Evolutionary conservation across 2,888 invertebrate genomes (phyloP).

Genomic region (Torymus auratus): DNA sequence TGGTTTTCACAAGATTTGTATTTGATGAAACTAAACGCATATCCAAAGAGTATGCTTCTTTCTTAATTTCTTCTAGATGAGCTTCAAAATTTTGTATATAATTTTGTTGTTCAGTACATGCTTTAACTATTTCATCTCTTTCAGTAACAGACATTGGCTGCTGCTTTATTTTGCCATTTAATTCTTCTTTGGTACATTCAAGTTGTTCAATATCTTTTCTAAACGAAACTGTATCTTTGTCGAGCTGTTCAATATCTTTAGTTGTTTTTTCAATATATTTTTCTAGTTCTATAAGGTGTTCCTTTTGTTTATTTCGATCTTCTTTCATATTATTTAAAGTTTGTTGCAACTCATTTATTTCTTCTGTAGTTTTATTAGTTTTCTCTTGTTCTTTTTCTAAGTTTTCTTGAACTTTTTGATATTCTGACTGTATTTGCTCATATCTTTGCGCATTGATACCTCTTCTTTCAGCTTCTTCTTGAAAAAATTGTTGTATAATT

Average conservation of each 20-base stretch:
- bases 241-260: slow-evolving; percentile 62
- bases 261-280: slow-evolving; percentile 59
- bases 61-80: slow-evolving; percentile 68
- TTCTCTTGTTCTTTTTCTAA: slow-evolving; percentile 59
- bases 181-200: slow-evolving; percentile 59
- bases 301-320: slow-evolving; percentile 60
- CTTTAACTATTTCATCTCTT: slow-evolving; percentile 65
- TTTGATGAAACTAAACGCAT: slow-evolving; percentile 67
- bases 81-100: slow-evolving; percentile 66
- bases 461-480: slow-evolving; percentile 63
- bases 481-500: slow-evolving; percentile 65
- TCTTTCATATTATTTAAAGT: slow-evolving; percentile 57
- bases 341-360: slow-evolving; percentile 58
- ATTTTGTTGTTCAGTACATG: slow-evolving; percentile 65
- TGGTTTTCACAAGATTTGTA: slow-evolving; percentile 66
- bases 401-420: slow-evolving; percentile 59
- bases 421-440: slow-evolving; percentile 53
- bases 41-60: slow-evolving; percentile 69
- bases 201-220: slow-evolving; percentile 61
- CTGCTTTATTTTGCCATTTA: slow-evolving; percentile 63
- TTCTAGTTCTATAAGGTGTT: slow-evolving; percentile 58
- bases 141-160: slow-evolving; percentile 68
- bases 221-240: slow-evolving; percentile 58
- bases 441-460: slow-evolving; percentile 65
- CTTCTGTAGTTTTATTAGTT: slow-evolving; percentile 56